Evolutionary conservation across 1,140 invertebrate genomes (phyloP).

Genomic region (Acromyrmex charruanus): DNA sequence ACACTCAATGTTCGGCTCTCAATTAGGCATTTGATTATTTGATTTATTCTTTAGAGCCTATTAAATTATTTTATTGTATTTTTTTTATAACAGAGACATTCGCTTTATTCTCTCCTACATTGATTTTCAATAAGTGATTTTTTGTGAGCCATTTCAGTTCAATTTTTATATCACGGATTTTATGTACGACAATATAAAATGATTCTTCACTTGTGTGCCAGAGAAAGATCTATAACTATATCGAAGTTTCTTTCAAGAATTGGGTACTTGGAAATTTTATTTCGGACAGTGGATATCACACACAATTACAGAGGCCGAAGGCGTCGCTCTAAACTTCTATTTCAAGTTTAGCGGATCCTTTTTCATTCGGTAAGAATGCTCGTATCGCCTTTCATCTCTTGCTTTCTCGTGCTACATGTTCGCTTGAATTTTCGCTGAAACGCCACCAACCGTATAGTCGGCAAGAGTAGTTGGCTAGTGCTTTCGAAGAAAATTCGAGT

Average conservation of each 20-base stretch:
- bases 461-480: background rate
- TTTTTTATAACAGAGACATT: background rate
- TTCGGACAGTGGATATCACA: constrained; percentile 44
- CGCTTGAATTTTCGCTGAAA: background rate
- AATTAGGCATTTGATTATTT: too few species aligned
- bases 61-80: too few species aligned
- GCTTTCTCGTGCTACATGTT: background rate
- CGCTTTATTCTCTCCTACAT: background rate
- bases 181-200: constrained; percentile 53
- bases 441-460: background rate
- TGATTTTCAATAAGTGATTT: constrained; percentile 11
- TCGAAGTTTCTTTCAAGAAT: constrained; percentile 28
- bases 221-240: constrained; percentile 29
- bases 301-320: constrained; percentile 45
- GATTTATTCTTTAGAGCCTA: too few species aligned
- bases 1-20: too few species aligned
- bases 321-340: constrained; percentile 16
- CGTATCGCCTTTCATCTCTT: constrained; percentile 18
- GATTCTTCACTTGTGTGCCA: constrained; percentile 26
- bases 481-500: background rate
- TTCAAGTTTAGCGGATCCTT: constrained; percentile 43
- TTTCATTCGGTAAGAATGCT: background rate
- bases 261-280: constrained; percentile 39
- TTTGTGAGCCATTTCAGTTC: constrained; percentile 3
- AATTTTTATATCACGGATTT: constrained; percentile 49